Evolutionary conservation across 2,113 vertebrate genomes (phyloP).

Genomic region (Silurus meridionalis): DNA sequence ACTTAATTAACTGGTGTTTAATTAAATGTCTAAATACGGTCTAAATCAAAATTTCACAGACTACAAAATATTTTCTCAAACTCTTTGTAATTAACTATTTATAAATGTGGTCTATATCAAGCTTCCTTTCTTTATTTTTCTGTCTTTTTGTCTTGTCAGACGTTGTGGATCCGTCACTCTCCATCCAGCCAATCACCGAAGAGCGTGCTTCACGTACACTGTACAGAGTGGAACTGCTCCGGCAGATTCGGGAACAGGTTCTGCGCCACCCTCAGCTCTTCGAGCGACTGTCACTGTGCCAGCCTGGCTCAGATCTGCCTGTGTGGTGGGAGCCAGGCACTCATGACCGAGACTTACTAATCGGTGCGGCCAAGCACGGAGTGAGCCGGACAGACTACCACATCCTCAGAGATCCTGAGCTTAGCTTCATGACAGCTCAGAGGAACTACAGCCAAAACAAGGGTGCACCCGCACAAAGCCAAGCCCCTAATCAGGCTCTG

Average conservation of each 20-base stretch:
- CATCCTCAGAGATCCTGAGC: constrained; percentile 95
- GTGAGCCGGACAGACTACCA: constrained; percentile 98
- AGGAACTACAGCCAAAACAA: constrained; percentile 91
- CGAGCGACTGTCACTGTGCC: constrained; percentile 88
- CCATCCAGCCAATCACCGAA: constrained; percentile 96
- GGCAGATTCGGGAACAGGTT: constrained; percentile 96
- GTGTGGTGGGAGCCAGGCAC: constrained; percentile 93
- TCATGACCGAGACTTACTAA: constrained; percentile 92
- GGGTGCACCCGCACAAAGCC: constrained; percentile 61
- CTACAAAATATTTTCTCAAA: neutral
- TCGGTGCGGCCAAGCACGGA: constrained; percentile 94
- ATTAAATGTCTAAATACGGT: too few species aligned
- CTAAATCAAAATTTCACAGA: neutral
- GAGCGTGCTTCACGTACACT: constrained; percentile 94
- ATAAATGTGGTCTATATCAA: neutral
- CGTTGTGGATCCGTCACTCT: constrained; percentile 83
- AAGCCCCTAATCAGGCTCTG: constrained; percentile 47
- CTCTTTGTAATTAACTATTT: neutral
- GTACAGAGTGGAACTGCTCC: constrained; percentile 92
- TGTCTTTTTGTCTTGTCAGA: constrained; percentile 70
- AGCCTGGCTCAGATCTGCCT: constrained; percentile 89
- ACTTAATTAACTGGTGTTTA: too few species aligned
- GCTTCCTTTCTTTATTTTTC: neutral
- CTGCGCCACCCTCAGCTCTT: constrained; percentile 86
- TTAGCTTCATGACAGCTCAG: constrained; percentile 91